Base-by-base conservation (phyloP, 2,888 invertebrate genomes). In the Epirrhoe alternata region DNA sequence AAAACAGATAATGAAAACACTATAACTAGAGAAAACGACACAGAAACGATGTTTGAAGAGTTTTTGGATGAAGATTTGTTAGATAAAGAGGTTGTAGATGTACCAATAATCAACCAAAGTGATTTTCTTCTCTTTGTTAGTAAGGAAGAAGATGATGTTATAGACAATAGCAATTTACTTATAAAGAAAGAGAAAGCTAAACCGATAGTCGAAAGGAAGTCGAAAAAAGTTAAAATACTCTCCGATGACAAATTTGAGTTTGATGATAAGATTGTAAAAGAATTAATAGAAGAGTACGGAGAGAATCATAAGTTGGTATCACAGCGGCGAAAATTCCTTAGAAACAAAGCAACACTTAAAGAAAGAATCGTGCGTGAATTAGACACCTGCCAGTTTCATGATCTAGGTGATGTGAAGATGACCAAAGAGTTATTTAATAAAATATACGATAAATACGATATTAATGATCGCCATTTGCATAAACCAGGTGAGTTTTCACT, bases 401-500 rank as follows among this genome's bases (percentile, higher is more conserved):
- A 68, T 5, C 50, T 68, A 8, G 64, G 68, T 0, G 64, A 68
- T 50, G 14, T 68, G 53, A 68, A 61, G 35, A 68, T 68, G 68
- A 42, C 50, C 4, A 68, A 64, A 12, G 68, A 68, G 5, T 58
- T 68, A n/a, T 68, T 68, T 30, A 5, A 61, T 14, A 64, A 68
- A 14, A 60, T 68, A 57, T 68, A 64, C 31, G 61, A 54, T 45
- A 57, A 61, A 49, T 68, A 68, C 45, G 64, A 68, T 17, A 64
- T 64, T 24, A 61, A 61, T 54, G 68, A 68, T 64, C 56, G 53
- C 35, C 49, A 64, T 1, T 61, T 68, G 64, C 64, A 61, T n/a
- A 68, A 68, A 52, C 57, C 68, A 51, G 68, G 68, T 68, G 12
- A 10, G 38, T n/a, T n/a, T n/a, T n/a, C n/a, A n/a, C n/a, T n/a